Evolutionary conservation across 2,888 invertebrate genomes (phyloP).

Genomic region (Prenolepis imparis): DNA sequence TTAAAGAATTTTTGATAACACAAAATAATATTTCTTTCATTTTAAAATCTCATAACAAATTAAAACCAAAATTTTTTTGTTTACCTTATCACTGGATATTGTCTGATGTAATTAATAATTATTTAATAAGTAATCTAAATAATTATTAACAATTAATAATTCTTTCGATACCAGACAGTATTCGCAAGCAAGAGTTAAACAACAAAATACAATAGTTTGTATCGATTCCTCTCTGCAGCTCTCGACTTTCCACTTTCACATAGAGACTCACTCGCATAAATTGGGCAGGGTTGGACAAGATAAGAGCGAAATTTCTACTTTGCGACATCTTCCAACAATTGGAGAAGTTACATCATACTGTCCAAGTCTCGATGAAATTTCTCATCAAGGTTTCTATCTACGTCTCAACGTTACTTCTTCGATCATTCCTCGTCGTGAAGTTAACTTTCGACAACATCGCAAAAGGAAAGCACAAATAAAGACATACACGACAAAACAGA

Average conservation of each 20-base stretch:
- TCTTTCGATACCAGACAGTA: not conserved
- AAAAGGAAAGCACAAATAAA: not conserved
- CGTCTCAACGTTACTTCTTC: not conserved
- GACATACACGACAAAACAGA: not conserved
- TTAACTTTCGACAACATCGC: constrained; percentile 13
- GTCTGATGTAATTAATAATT: not conserved
- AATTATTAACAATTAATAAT: not conserved
- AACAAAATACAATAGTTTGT: not conserved
- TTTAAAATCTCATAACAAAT: not conserved
- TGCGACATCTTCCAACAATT: constrained; percentile 51
- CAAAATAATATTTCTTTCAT: not conserved
- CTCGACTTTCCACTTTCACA: not conserved
- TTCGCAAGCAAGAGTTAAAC: not conserved
- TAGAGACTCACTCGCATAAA: not conserved
- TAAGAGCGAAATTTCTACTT: constrained; percentile 37
- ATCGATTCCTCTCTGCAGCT: not conserved
- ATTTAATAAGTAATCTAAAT: not conserved
- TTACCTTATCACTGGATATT: not conserved
- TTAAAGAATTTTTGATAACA: not conserved
- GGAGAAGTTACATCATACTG: constrained; percentile 63
- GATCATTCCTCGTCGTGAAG: not conserved
- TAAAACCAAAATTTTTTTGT: not conserved
- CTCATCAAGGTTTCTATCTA: constrained; percentile 45
- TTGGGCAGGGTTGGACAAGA: not conserved
- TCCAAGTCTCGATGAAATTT: constrained; percentile 62